Conservation (phyloP, 2,113 vertebrate species). For the Strigops habroptila region DNA sequence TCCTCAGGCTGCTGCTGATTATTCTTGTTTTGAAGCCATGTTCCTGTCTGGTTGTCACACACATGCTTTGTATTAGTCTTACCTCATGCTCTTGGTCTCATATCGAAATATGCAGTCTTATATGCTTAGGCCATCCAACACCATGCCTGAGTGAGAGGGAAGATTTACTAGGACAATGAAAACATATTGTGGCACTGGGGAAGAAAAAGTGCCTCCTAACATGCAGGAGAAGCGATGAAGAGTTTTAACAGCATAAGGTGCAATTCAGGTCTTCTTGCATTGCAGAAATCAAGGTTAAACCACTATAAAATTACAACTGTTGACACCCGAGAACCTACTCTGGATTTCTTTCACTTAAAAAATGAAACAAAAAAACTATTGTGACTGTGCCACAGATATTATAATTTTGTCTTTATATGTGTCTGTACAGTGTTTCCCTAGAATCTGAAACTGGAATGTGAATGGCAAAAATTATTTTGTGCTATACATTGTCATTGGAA, state of each 20-base stretch:
- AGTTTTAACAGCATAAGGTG: not conserved
- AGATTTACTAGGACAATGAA: not conserved
- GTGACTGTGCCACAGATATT: not conserved
- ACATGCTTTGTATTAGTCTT: not conserved
- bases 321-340: not conserved
- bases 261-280: not conserved
- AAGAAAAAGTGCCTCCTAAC: not conserved
- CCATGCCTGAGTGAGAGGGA: accelerated
- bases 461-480: not conserved
- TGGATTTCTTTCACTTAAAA: not conserved
- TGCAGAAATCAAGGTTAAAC: not conserved
- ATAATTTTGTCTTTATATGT: not conserved
- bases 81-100: not conserved
- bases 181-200: not conserved
- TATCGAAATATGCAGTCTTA: not conserved
- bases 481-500: not conserved
- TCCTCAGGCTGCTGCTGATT: not conserved
- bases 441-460: not conserved
- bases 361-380: not conserved
- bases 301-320: not conserved
- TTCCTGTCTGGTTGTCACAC: not conserved
- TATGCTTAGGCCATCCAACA: not conserved
- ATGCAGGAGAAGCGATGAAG: not conserved
- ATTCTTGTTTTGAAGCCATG: not conserved
- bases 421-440: not conserved